These are phyloP conservation scores for Dufourea novaeangliae DNA, from an alignment of 1,140 invertebrate genomes.

Conservation along the genomic window DNA sequence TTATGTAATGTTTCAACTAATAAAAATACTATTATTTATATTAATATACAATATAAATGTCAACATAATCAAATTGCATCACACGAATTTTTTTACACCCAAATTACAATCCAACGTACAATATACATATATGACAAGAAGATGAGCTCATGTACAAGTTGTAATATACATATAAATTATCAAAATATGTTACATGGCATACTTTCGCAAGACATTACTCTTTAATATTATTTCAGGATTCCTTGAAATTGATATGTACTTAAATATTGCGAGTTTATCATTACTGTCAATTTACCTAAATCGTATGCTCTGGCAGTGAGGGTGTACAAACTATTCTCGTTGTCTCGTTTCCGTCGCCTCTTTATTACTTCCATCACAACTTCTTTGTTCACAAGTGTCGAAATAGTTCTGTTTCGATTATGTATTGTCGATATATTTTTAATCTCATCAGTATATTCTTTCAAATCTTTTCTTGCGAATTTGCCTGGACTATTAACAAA, in stretches of 20 bases:
- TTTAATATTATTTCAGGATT: background rate
- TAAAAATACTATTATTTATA: too few relatives aligned
- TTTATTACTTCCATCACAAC: background rate
- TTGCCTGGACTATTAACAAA: background rate
- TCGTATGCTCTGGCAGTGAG: slow-evolving; percentile 90
- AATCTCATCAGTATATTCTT: background rate
- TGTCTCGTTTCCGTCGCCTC: slow-evolving; percentile 76
- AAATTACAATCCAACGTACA: too few relatives aligned
- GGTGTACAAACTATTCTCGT: slow-evolving; percentile 83
- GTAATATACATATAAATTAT: too few relatives aligned
- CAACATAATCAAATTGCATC: too few relatives aligned
- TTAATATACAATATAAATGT: too few relatives aligned
- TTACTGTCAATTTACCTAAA: slow-evolving; percentile 81
- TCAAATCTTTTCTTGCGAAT: too few relatives aligned
- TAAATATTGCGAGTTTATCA: background rate
- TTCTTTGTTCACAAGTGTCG: background rate
- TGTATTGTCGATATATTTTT: background rate
- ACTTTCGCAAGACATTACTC: background rate
- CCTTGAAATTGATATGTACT: background rate
- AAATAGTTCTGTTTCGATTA: slow-evolving; percentile 6
- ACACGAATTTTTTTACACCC: too few relatives aligned
- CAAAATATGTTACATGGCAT: background rate
- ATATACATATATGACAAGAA: too few relatives aligned
- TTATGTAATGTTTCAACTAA: too few relatives aligned
- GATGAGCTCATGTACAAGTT: too few relatives aligned